Conservation (phyloP, 2,113 vertebrate species). For the Calyptommatus sinebrachiatus region DNA sequence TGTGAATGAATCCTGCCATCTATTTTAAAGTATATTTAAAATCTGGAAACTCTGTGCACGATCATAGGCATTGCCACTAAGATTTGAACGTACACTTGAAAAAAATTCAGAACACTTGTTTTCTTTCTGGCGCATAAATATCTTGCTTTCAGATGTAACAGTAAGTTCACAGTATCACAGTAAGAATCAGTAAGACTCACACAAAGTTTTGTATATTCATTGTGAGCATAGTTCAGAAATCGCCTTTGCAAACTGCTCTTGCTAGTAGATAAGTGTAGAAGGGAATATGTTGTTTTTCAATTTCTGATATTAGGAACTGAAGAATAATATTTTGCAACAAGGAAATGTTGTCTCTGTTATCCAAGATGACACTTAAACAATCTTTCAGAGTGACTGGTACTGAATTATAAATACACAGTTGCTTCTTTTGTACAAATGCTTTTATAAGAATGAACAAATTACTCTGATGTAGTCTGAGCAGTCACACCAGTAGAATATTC, state of each 20-base stretch:
- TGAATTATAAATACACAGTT: constrained; percentile 42
- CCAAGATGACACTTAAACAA: constrained; percentile 41
- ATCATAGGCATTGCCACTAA: too few relatives aligned
- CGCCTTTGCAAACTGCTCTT: background rate
- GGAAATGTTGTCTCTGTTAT: constrained; percentile 39
- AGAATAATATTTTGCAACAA: background rate
- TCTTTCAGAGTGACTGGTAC: constrained; percentile 47
- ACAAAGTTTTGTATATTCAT: background rate
- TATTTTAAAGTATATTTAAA: too few relatives aligned
- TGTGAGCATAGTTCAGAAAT: background rate
- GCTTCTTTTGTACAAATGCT: constrained; percentile 55
- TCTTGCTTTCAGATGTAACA: background rate
- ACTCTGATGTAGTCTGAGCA: background rate
- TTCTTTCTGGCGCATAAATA: background rate
- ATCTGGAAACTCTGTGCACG: too few relatives aligned
- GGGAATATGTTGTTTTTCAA: background rate
- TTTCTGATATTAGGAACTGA: constrained; percentile 50
- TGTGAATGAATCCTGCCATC: too few relatives aligned
- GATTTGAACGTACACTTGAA: background rate
- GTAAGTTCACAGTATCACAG: background rate
- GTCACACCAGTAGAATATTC: constrained; percentile 11
- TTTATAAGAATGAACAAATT: constrained; percentile 28
- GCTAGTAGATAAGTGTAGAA: background rate
- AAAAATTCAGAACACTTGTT: background rate
- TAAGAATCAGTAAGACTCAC: background rate